phyloP scores from a whole-genome alignment of 2,113 vertebrate species.

The Puma concolor region DNA sequence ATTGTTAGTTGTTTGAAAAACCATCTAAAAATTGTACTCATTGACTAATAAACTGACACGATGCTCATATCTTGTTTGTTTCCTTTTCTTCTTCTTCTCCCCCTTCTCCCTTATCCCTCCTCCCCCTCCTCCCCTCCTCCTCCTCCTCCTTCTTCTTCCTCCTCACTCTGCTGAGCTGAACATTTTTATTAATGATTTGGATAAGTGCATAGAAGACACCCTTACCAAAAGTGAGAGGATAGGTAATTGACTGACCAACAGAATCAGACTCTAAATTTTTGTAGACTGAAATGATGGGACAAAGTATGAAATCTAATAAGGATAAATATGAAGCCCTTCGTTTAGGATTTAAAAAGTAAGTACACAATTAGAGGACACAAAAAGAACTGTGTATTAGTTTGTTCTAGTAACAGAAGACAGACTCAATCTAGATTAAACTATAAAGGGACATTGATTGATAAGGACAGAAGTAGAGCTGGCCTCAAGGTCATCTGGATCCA shows the following conservation, averaged over 20 bases:
- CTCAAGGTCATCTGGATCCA: not conserved
- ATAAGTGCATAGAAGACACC: not conserved
- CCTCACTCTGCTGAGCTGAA: not conserved
- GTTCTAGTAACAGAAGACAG: conserved; percentile 9
- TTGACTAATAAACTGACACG: not conserved
- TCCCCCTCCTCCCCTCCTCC: not conserved
- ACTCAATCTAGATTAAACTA: not conserved
- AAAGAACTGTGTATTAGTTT: not conserved
- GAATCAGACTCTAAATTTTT: not conserved
- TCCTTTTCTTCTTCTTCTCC: not conserved
- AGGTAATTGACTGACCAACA: not conserved
- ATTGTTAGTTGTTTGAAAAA: not conserved
- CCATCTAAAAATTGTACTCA: not conserved
- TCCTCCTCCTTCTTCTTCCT: not conserved
- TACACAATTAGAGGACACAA: not conserved
- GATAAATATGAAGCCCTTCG: not conserved
- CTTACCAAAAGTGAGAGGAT: not conserved
- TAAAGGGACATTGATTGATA: not conserved
- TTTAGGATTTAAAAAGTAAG: not conserved
- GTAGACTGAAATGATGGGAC: not conserved
- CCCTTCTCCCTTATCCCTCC: accelerated
- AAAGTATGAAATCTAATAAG: not conserved
- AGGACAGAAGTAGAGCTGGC: not conserved
- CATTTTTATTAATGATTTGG: conserved; percentile 5
- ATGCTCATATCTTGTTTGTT: not conserved